Base-by-base conservation (phyloP, 2,888 invertebrate genomes). In the Cheilosia pagana region DNA sequence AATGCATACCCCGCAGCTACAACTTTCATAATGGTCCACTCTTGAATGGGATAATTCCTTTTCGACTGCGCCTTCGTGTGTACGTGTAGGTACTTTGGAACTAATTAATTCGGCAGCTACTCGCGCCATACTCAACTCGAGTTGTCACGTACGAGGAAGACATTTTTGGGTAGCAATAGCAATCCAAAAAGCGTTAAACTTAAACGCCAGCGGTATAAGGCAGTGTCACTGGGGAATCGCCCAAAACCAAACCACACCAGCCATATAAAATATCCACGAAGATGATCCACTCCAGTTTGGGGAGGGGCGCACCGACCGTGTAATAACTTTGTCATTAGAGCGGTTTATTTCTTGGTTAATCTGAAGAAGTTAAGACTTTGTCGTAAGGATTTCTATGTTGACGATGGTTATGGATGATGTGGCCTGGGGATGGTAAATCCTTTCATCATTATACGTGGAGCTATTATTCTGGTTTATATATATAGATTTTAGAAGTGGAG, bases 181-280 rank as follows among this genome's bases (percentile, higher is more conserved):
- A 48, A 59, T 70, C 57, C 48, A 35, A 39, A 70, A 70, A 70
- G 57, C 35, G 48, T 57, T 57, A 57, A 70, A 70, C 48, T 57
- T 70, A 35, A 70, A 48, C 35, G 48, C 57, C 57, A 45, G 31
- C 31, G 48, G 35, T 21, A 59, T 48, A 57, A 48, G 23, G 16
- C 25, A 48, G 35, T 16, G 23, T 50, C 70, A 57, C 23, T 59
- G 45, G 57, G 48, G 70, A 55, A 70, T 68, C 53, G 68, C 68
- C 45, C 28, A 55, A 21, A 45, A 48, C 35, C 35, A 35, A 31
- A 45, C 67, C 19, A 23, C 35, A 12, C 35, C 16, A 41, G 10
- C 45, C 68, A 31, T 21, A 16, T 31, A 48, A 62, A 62, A 55
- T 21, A 68, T 39, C 21, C 14, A 65, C 50, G 16, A 10, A 50